Conservation (phyloP, 2,113 vertebrate genomes). For the Stegostoma tigrinum region DNA sequence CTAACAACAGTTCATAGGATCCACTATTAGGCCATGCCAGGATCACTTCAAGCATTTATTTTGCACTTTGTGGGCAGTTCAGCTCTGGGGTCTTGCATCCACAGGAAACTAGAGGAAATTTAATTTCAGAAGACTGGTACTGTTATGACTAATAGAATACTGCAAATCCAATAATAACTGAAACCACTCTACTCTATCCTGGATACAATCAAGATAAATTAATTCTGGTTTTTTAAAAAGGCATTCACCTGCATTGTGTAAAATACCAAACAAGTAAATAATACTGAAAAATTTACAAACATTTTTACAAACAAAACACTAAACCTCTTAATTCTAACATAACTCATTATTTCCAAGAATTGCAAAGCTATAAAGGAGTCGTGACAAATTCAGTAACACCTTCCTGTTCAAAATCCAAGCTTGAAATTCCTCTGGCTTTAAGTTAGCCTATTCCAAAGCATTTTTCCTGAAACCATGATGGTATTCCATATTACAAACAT, state of each 20-base stretch:
- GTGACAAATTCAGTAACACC: background rate
- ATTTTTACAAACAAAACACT: conserved; percentile 4
- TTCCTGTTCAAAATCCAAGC: background rate
- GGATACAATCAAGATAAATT: background rate
- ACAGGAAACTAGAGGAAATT: background rate
- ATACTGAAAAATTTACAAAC: background rate
- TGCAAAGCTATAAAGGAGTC: background rate
- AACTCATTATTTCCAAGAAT: background rate
- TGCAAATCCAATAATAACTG: background rate
- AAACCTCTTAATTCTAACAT: background rate
- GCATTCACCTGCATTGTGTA: background rate
- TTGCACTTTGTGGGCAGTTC: conserved; percentile 30
- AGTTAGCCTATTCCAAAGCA: background rate
- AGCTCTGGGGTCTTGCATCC: conserved; percentile 23
- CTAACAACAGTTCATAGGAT: background rate
- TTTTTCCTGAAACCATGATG: background rate
- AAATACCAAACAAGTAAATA: background rate
- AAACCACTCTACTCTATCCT: background rate
- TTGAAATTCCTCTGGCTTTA: background rate
- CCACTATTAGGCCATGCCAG: conserved; percentile 21
- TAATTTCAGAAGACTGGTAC: background rate
- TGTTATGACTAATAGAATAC: background rate
- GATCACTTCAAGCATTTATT: conserved; percentile 19
- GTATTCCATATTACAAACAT: background rate
- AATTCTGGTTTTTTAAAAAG: conserved; percentile 3